A percentile compares a stretch with the other conserved stretches of the same genome.
phyloP scores from a whole-genome alignment of 2,888 invertebrate genomes.

The Xestia rhomboidea region DNA sequence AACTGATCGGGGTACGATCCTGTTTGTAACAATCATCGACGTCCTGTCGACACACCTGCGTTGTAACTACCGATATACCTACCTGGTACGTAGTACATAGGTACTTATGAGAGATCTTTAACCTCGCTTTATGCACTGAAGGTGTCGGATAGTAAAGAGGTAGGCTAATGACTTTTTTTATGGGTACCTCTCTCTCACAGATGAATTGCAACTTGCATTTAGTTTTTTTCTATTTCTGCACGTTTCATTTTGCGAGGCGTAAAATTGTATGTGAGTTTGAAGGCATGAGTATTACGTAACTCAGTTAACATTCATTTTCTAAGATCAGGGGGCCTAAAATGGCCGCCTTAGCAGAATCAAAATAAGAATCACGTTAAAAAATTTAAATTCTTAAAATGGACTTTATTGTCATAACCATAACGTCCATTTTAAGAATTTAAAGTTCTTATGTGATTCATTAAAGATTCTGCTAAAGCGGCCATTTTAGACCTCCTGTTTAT shows the following conservation, averaged over 20 bases:
- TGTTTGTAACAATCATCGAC: constrained; percentile 64
- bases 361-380: too few species aligned
- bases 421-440: too few species aligned
- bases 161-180: constrained; percentile 35
- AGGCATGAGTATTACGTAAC: neutral
- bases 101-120: constrained; percentile 49
- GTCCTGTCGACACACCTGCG: constrained; percentile 63
- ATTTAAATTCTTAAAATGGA: too few species aligned
- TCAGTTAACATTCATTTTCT: neutral
- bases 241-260: constrained; percentile 1
- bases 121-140: constrained; percentile 32
- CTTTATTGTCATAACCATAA: too few species aligned
- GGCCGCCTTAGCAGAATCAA: too few species aligned
- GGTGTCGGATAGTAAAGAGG: constrained; percentile 12
- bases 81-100: neutral
- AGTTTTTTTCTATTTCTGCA: constrained; percentile 13
- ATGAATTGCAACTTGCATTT: constrained; percentile 28
- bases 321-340: too few species aligned
- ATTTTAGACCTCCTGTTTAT: too few species aligned
- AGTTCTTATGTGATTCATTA: too few species aligned
- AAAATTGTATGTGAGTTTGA: neutral
- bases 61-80: neutral
- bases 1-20: constrained; percentile 58
- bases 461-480: too few species aligned
- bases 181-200: neutral